Evolutionary conservation across 2,888 invertebrate species (phyloP), one percentile per base, ranked within the genome.

Genomic region (Adela reaumurella): DNA sequence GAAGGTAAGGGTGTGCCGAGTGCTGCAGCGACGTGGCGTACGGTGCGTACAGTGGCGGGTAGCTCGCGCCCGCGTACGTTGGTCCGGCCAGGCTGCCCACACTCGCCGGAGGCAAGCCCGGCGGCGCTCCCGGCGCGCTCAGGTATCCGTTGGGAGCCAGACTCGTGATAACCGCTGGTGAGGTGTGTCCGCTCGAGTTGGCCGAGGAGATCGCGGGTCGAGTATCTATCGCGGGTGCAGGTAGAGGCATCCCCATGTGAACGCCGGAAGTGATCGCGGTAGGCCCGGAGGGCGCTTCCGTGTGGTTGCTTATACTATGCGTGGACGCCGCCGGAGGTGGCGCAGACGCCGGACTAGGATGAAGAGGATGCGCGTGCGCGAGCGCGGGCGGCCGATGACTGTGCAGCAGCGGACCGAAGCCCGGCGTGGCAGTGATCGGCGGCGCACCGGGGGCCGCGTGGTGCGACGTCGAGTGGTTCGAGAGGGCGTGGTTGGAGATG

Each of bases 11-110:
- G 35, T 35, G 35, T 14, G 35, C n/a, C 60, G 87, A 88, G 68
- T 89, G 85, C 68, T 87, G 84, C 54, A 87, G 66, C 49, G 86
- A 83, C 51, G 87, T 82, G 51, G 89, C 87, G 62, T 90, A 91
- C 1, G 92, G 92, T 14, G 92, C 87, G 63, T 92, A 92, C 53
- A 92, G 78, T 41, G 88, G 85, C 54, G 87, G 86, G 54, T 74
- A 74, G 41, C 69, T 60, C 41, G 65, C 64, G n/a, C 68, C 70
- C 49, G 89, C 84, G 65, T 89, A 91, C 1, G 90, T 88, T 10
- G 90, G 86, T 3, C 11, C 35, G n/a, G n/a, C n/a, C n/a, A n/a
- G n/a, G n/a, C n/a, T n/a, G n/a, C 24, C 24, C 24, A 10, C 24
- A 24, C n/a, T n/a, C n/a, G n/a, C n/a, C n/a, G n/a, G n/a, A 35